phyloP scores from a whole-genome alignment of 1,140 invertebrate genomes.

The Halotydeus destructor region DNA sequence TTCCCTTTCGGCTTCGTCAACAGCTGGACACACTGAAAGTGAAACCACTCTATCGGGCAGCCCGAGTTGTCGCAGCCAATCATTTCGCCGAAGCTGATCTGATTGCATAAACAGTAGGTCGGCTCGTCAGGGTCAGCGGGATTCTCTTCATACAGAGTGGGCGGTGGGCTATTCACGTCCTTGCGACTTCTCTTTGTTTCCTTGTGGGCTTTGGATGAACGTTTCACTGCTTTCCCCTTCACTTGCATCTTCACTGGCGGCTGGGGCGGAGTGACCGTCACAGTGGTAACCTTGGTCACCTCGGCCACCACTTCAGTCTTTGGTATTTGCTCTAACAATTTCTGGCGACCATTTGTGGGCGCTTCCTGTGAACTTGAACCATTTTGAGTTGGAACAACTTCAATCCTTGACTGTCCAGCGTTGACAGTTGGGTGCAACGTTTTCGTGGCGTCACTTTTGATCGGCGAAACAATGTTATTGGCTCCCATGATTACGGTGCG shows the following conservation, averaged over 20 bases:
- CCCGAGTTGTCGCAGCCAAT: slow-evolving; percentile 34
- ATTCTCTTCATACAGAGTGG: slow-evolving; percentile 27
- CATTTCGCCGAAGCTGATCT: slow-evolving; percentile 35
- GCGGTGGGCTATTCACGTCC: neutral
- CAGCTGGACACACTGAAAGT: slow-evolving; percentile 35
- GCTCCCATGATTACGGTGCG: slow-evolving; percentile 5
- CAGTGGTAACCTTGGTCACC: too few species aligned
- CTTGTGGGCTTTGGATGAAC: neutral
- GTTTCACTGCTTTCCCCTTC: neutral
- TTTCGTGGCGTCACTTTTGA: neutral
- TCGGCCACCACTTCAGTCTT: too few species aligned
- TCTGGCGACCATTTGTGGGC: too few species aligned
- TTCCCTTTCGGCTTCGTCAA: slow-evolving; percentile 35
- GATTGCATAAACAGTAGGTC: slow-evolving; percentile 80
- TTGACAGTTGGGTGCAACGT: slow-evolving; percentile 3
- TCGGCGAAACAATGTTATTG: neutral
- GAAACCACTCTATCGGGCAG: slow-evolving; percentile 39
- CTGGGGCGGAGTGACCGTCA: too few species aligned
- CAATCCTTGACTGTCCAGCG: neutral
- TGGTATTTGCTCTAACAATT: too few species aligned
- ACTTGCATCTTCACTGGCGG: neutral
- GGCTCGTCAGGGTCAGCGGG: slow-evolving; percentile 86
- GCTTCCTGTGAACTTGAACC: too few species aligned
- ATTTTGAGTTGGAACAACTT: too few species aligned
- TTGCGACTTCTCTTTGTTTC: neutral